These are phyloP conservation scores for Halcyon malimbica DNA, from an alignment of 2,113 vertebrate genomes.

Conservation along the genomic window DNA sequence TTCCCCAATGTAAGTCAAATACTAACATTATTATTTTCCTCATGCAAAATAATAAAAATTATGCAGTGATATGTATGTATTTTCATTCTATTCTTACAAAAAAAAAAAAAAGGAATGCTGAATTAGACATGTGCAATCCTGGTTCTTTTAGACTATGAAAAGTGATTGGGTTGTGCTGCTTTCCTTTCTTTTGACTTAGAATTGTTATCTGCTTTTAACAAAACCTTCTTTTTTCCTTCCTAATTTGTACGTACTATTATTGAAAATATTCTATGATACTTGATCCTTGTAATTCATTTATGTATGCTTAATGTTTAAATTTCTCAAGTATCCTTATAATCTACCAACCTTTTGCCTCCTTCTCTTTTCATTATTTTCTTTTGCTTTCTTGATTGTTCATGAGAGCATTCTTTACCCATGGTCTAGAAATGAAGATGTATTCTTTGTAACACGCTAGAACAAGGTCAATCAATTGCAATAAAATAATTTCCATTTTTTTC, in stretches of 20 bases:
- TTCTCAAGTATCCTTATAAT: neutral
- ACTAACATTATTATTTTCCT: neutral
- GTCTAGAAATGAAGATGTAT: neutral
- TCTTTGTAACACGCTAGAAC: neutral
- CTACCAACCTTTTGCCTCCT: neutral
- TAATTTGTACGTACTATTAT: neutral
- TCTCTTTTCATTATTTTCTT: neutral
- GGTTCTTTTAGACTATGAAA: constrained; percentile 1
- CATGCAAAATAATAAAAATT: neutral
- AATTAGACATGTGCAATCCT: neutral
- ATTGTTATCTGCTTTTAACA: neutral
- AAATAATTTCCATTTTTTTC: neutral
- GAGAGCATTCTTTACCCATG: fast-evolving
- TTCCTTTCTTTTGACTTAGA: neutral
- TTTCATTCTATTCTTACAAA: neutral
- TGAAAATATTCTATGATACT: neutral
- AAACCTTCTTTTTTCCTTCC: neutral
- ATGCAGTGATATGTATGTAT: neutral
- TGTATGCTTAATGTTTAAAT: neutral
- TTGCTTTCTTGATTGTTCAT: constrained; percentile 6
- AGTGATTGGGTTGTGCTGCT: neutral
- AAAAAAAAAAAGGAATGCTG: neutral
- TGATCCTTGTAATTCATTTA: neutral
- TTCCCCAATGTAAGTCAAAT: neutral
- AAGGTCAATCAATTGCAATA: constrained; percentile 34